Evolutionary conservation across 2,888 invertebrate genomes (phyloP).

Genomic region (Lasiommata megera): DNA sequence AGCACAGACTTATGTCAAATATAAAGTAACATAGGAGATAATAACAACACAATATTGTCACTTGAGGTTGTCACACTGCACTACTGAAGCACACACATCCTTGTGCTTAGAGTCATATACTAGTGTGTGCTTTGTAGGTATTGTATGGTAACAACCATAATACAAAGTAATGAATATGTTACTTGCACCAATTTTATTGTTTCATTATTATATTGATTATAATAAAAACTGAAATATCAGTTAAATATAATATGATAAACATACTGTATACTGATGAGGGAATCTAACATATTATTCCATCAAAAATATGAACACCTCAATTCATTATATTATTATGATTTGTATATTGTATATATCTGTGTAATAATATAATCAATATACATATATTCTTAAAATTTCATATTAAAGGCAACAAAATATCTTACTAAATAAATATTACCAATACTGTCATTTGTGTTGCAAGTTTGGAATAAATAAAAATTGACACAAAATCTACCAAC

Average conservation of each 20-base stretch:
- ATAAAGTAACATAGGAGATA: not conserved
- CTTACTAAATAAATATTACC: slow-evolving; percentile 10
- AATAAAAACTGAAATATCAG: not conserved
- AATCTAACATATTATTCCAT: not conserved
- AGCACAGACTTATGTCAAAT: slow-evolving; percentile 39
- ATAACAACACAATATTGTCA: not conserved
- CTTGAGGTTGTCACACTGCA: not conserved
- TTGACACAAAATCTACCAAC: not conserved
- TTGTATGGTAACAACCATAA: not conserved
- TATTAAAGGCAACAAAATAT: slow-evolving; percentile 2
- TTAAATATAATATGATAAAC: not conserved
- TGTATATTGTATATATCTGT: slow-evolving; percentile 2
- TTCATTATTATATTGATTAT: not conserved
- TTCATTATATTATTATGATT: not conserved
- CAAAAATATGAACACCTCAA: not conserved
- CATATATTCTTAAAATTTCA: slow-evolving; percentile 6
- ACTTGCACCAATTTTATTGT: slow-evolving; percentile 8
- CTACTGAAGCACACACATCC: not conserved
- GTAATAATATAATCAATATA: not conserved
- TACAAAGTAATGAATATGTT: not conserved
- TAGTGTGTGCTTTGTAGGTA: not conserved
- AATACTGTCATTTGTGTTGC: slow-evolving; percentile 10
- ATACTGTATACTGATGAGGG: not conserved
- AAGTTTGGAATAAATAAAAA: slow-evolving; percentile 1
- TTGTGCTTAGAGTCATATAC: not conserved